phyloP scores from a whole-genome alignment of 2,888 invertebrate genomes.

The Hypomecis atomaria region DNA sequence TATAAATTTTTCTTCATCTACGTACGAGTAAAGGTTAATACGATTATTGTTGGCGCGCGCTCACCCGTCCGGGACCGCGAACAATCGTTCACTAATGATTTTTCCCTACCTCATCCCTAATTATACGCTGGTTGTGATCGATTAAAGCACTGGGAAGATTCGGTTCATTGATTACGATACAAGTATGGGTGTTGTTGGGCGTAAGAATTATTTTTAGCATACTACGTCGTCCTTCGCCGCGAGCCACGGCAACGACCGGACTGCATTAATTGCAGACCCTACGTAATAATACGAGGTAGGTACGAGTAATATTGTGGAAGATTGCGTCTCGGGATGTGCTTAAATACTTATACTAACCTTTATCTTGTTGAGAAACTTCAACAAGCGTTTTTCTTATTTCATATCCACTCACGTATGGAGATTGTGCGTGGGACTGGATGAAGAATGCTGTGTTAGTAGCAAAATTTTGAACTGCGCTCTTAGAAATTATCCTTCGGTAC shows the following conservation, averaged over 20 bases:
- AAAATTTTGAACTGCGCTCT: too few species aligned
- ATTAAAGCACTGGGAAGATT: conserved; percentile 41
- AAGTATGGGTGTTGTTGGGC: conserved; percentile 21
- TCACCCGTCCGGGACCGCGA: conserved; percentile 28
- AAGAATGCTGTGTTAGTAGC: too few species aligned
- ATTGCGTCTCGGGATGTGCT: conserved; percentile 20
- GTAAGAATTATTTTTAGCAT: conserved; percentile 37
- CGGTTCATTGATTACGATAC: conserved; percentile 43
- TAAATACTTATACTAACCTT: conserved; percentile 12
- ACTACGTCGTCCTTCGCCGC: conserved; percentile 39
- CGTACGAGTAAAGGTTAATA: conserved; percentile 9
- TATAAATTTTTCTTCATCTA: conserved; percentile 1
- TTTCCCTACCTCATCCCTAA: conserved; percentile 32
- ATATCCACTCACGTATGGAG: too few species aligned
- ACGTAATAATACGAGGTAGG: conserved; percentile 39
- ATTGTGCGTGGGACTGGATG: too few species aligned
- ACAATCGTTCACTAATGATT: conserved; percentile 27
- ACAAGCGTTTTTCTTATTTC: background rate
- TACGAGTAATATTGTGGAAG: conserved; percentile 39
- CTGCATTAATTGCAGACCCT: conserved; percentile 47
- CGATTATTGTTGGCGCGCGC: conserved; percentile 28
- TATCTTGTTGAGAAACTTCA: conserved; percentile 3
- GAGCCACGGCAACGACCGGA: conserved; percentile 42
- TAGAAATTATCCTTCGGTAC: too few species aligned
- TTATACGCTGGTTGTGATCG: conserved; percentile 35